A percentile compares a stretch with the other conserved stretches of the same genome.
Evolutionary conservation across 2,888 invertebrate genomes (phyloP).

Genomic region (Cryptocephalus moraei): DNA sequence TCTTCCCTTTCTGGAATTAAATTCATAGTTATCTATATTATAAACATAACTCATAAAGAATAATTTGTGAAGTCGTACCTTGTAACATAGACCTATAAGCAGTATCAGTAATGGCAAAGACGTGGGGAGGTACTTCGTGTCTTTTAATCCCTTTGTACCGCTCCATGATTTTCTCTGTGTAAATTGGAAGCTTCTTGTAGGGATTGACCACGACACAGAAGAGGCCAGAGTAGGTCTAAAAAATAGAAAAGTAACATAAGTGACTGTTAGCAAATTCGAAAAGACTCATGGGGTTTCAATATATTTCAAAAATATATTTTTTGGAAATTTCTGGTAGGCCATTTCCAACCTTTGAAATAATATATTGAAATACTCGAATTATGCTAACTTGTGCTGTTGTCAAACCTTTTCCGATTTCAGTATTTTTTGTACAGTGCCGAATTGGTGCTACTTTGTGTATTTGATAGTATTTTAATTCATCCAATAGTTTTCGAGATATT

Average conservation of each 20-base stretch:
- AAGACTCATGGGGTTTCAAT: neutral
- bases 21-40: conserved; percentile 5
- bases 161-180: conserved; percentile 99
- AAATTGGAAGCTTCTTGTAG: conserved; percentile 97
- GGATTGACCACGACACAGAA: conserved; percentile 99
- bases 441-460: too few relatives aligned
- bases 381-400: too few relatives aligned
- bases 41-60: neutral
- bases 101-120: conserved; percentile 98
- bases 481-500: too few relatives aligned
- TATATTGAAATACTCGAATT: too few relatives aligned
- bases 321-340: too few relatives aligned
- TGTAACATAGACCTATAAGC: conserved; percentile 99
- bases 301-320: neutral
- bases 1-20: conserved; percentile 86
- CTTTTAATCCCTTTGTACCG: conserved; percentile 98
- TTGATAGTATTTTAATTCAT: too few relatives aligned
- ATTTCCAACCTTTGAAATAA: too few relatives aligned
- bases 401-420: too few relatives aligned
- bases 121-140: conserved; percentile 98
- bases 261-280: neutral
- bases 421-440: too few relatives aligned
- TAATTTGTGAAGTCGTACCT: conserved; percentile 49
- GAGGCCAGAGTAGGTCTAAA: conserved; percentile 98
- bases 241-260: conserved; percentile 25